Percentiles rank a stretch among this genome's conserved stretches.
These are phyloP conservation scores for Ametastegia equiseti DNA, from an alignment of 2,888 invertebrate genomes.

Conservation along the genomic window DNA sequence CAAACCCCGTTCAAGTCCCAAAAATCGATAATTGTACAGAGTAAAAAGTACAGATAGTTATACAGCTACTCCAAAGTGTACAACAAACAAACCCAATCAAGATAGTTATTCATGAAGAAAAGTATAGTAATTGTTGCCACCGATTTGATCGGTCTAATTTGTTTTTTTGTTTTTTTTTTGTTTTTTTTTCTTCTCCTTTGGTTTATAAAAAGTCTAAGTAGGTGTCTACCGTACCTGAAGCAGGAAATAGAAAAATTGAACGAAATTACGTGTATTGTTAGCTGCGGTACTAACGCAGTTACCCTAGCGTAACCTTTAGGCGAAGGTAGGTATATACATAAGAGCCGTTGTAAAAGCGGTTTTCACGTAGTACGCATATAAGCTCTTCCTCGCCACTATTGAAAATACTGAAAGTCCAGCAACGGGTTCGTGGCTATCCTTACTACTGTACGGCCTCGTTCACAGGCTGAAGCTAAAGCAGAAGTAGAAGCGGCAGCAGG, in stretches of 20 bases:
- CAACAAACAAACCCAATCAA: no score
- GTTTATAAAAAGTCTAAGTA: no score
- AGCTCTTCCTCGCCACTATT: constrained; percentile 30
- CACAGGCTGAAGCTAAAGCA: constrained; percentile 26
- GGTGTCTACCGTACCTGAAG: neutral
- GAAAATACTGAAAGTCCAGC: constrained; percentile 22
- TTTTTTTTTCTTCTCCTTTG: no score
- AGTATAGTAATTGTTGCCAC: no score
- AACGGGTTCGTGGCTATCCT: neutral
- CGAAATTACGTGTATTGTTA: no score
- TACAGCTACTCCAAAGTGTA: no score
- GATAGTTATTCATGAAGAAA: no score
- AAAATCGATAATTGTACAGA: no score
- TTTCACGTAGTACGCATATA: neutral
- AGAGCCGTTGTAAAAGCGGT: constrained; percentile 15
- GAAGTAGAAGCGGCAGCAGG: constrained; percentile 32
- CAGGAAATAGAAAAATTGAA: neutral
- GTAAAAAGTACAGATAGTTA: no score
- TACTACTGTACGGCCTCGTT: constrained; percentile 44
- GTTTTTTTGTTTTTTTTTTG: no score
- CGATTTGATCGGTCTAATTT: no score
- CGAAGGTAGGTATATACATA: constrained; percentile 11
- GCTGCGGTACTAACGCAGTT: neutral
- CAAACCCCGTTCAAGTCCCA: neutral
- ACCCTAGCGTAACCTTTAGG: constrained; percentile 36